Evolutionary conservation across 2,113 vertebrate genomes (phyloP), one percentile per base, ranked within the genome.

Genomic region (Xenus cinereus): DNA sequence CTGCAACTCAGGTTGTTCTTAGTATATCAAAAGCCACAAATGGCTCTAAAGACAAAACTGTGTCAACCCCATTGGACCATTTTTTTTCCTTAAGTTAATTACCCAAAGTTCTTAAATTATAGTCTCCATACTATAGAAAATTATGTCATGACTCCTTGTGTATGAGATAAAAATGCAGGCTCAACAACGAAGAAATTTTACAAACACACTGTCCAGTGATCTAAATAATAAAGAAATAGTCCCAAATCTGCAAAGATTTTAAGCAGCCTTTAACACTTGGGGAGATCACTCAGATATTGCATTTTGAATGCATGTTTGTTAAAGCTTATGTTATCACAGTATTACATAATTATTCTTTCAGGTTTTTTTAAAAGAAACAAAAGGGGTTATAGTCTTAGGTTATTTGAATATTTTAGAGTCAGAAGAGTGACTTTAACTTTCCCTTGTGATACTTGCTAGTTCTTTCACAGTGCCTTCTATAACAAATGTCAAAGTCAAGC

Each of bases 401-500:
- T 1, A 1, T 75, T 82, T 82, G 10, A 82, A 59, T 78, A 87
- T 89, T 84, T 95, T 87, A 78, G 20, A 82, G 32, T 46, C 32
- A 78, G 27, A 45, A 75, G 37, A 63, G 30, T 67, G 51, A 75
- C 32, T 78, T 87, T 54, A 79, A 67, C 5, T 41, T 85, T 93
- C 80, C 15, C 13, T 73, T 80, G 33, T 64, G n/a, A 51, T 78
- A 53, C 13, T 72, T 28, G 11, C 15, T 51, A 26, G 37, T 84
- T 20, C 17, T 75, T 84, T 87, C 37, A 59, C 41, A 59, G 13
- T 82, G 50, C 89, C 43, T 89, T 84, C 28, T 74, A 79, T 19
- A 87, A 87, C 4, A 93, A 54, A 72, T 71, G 63, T 75, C 33
- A 75, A 95, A 89, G 43, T 82, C 71, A 94, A 82, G 4, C 14